A percentile compares a stretch with the other conserved stretches of the same genome.
phyloP scores from a whole-genome alignment of 2,797 vertebrate genomes.

The Arrhamphus sclerolepis region DNA sequence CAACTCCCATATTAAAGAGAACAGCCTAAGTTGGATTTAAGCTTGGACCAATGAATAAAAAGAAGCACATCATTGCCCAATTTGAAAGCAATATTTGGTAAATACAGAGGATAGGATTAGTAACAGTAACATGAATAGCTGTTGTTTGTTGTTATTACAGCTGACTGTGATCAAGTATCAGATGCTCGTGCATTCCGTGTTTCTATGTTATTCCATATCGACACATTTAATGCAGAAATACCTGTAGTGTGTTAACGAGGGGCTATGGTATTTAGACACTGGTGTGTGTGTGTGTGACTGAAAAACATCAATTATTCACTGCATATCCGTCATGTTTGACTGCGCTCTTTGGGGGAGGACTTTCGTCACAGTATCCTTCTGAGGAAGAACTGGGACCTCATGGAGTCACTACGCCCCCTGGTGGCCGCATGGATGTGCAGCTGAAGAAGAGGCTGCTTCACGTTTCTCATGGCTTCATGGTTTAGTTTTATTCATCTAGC shows the following conservation, averaged over 20 bases:
- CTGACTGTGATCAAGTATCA: too few species aligned
- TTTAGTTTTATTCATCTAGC: too few species aligned
- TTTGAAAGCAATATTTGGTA: too few species aligned
- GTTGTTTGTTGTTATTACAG: too few species aligned
- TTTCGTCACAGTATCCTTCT: constrained; percentile 49
- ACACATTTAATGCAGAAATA: constrained; percentile 9
- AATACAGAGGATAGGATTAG: too few species aligned
- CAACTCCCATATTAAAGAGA: neutral
- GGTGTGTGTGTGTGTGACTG: constrained; percentile 50
- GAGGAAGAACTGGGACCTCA: neutral
- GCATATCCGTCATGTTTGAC: constrained; percentile 62
- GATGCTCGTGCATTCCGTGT: too few species aligned
- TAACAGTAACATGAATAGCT: too few species aligned
- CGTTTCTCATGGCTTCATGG: neutral
- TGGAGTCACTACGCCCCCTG: constrained; percentile 44
- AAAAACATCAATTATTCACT: constrained; percentile 73
- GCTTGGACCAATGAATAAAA: too few species aligned
- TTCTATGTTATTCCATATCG: too few species aligned
- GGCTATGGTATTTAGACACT: constrained; percentile 36
- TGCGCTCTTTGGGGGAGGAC: constrained; percentile 41
- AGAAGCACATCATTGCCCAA: too few species aligned
- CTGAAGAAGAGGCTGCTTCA: neutral
- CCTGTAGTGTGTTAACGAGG: constrained; percentile 20
- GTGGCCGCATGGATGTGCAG: constrained; percentile 39
- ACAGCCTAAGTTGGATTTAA: too few species aligned